phyloP scores from a whole-genome alignment of 2,797 vertebrate genomes.

The Bradypus variegatus region DNA sequence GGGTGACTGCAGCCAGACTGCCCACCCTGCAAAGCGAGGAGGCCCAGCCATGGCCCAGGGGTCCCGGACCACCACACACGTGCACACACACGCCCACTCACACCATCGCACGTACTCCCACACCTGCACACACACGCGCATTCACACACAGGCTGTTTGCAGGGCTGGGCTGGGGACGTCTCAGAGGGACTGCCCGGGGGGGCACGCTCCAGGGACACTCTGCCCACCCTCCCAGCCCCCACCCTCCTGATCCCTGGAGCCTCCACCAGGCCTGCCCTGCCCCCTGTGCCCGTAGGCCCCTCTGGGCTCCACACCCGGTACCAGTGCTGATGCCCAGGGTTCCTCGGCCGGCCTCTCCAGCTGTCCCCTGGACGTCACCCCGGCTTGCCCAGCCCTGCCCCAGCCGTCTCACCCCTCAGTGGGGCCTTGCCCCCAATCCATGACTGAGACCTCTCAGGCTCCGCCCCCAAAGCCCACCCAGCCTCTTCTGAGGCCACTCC shows the following conservation, averaged over 20 bases:
- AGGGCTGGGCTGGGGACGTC: neutral
- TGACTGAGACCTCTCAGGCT: neutral
- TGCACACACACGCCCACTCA: neutral
- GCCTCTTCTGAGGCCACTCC: too few species aligned
- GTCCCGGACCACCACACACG: neutral
- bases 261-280: neutral
- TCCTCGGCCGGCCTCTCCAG: neutral
- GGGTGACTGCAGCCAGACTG: neutral
- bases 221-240: neutral
- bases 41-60: neutral
- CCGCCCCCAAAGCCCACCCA: neutral
- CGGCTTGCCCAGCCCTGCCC: neutral
- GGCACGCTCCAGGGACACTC: too few species aligned
- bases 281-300: neutral
- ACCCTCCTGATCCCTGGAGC: neutral
- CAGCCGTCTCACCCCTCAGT: neutral
- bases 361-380: neutral
- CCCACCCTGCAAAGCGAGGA: neutral
- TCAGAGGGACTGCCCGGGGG: neutral
- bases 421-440: neutral
- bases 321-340: neutral
- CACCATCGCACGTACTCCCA: too few species aligned
- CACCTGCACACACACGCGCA: neutral
- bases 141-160: too few species aligned
- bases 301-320: neutral